Evolutionary conservation across 2,113 vertebrate genomes (phyloP), one percentile per base, ranked within the genome.

Genomic region (Holacanthus passer): DNA sequence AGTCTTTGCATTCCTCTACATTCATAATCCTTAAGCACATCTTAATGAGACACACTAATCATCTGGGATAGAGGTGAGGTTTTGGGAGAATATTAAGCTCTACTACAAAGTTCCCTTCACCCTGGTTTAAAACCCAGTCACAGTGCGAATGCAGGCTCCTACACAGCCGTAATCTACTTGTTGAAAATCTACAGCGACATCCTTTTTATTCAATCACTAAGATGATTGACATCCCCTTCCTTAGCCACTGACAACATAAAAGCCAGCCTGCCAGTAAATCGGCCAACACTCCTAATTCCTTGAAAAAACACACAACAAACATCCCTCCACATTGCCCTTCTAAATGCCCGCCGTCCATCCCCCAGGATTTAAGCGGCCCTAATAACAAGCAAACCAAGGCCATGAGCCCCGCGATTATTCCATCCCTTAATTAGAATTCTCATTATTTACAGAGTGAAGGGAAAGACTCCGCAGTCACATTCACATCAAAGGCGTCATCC

Each of bases 361-460:
- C 93, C 63, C 24, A 70, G 85, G 94, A 90, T 93, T 92, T 90
- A 84, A 85, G 78, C 76, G 22, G 71, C 89, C 87, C 88, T 94
- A 91, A 94, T 92, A 94, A 94, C 84, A 92, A 91, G 89, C 87
- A 85, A 86, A 88, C 84, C 92, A 91, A 94, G 94, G 94, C 93
- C 93, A 91, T 55, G 79, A 84, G 87, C 89, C 87, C 89, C 48
- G 48, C 75, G 90, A 95, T 95, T 94, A 94, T 94, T 92, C 92
- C 91, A 88, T 86, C 89, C 88, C 90, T 87, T 95, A 95, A 96
- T 96, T 96, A 96, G 87, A 94, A 93, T 94, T 94, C 91, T 94
- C 93, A 94, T 94, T 94, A 94, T 95, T 94, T 94, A 93, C 88
- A 83, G 86, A 93, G 90, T 89, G 90, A 91, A 89, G 83, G 90